Conservation (phyloP, 2,113 vertebrate genomes). For the Chaetops frenatus region DNA sequence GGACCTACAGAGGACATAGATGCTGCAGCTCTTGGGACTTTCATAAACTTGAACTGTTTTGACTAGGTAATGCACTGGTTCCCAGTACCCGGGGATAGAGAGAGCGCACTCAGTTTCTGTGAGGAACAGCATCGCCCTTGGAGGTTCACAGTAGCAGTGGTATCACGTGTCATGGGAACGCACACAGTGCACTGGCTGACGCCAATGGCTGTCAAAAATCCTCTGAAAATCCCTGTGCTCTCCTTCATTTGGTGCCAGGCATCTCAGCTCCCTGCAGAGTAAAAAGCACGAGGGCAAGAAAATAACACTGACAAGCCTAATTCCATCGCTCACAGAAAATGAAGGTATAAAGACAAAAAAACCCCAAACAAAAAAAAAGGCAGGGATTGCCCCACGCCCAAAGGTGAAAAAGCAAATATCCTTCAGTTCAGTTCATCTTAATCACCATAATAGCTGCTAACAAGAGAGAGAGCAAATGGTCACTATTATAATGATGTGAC, state of each 20-base stretch:
- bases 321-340: background rate
- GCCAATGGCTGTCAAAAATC: constrained; percentile 26
- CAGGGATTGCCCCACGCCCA: background rate
- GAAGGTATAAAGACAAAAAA: background rate
- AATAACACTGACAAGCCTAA: constrained; percentile 30
- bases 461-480: background rate
- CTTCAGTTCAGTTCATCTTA: background rate
- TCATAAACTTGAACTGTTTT: background rate
- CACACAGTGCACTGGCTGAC: background rate
- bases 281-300: background rate
- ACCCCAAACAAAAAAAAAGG: background rate
- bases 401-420: constrained; percentile 7
- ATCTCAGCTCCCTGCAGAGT: constrained; percentile 1
- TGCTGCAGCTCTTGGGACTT: background rate
- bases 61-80: background rate
- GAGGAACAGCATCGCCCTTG: background rate
- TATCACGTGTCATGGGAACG: background rate
- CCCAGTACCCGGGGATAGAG: background rate
- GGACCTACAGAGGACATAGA: background rate
- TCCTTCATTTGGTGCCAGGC: background rate
- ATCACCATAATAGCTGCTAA: constrained; percentile 19
- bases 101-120: background rate
- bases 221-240: background rate
- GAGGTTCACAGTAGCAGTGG: background rate
- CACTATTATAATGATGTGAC: background rate